Evolutionary conservation across 2,113 vertebrate genomes (phyloP).

Genomic region (Saiga tatarica): DNA sequence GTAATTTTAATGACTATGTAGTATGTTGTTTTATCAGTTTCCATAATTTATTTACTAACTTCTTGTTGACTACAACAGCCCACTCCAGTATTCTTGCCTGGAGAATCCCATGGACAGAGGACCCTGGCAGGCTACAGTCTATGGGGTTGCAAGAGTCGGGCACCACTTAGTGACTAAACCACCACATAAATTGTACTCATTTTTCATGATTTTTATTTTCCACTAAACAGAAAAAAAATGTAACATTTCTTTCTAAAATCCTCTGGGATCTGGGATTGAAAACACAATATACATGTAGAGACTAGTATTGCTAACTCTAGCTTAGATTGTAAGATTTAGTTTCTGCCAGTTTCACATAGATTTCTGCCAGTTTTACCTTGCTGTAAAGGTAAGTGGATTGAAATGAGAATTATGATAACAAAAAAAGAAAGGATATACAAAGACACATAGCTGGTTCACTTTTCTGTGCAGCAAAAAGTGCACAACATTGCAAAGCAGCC

Average conservation of each 20-base stretch:
- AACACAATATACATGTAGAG: neutral
- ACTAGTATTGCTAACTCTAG: neutral
- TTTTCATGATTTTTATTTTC: neutral
- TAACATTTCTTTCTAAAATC: conserved; percentile 7
- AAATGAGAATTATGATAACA: neutral
- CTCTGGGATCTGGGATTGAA: neutral
- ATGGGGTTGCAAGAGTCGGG: accelerated
- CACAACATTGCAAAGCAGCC: neutral
- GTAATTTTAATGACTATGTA: neutral
- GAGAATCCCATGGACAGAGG: neutral
- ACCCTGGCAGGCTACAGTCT: neutral
- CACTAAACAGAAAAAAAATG: neutral
- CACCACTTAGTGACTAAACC: neutral
- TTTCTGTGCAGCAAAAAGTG: neutral
- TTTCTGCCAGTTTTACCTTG: neutral
- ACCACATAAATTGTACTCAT: neutral
- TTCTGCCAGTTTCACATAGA: neutral
- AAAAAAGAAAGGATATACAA: neutral
- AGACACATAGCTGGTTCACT: neutral
- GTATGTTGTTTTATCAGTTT: neutral
- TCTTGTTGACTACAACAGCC: neutral
- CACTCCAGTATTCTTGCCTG: neutral
- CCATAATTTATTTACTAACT: neutral
- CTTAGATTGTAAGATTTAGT: neutral
- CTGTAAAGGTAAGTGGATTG: neutral